Percentiles rank a stretch among this genome's conserved stretches.
These are phyloP conservation scores for Sebastes minor DNA, from an alignment of 2,797 vertebrate species.

Conservation along the genomic window DNA sequence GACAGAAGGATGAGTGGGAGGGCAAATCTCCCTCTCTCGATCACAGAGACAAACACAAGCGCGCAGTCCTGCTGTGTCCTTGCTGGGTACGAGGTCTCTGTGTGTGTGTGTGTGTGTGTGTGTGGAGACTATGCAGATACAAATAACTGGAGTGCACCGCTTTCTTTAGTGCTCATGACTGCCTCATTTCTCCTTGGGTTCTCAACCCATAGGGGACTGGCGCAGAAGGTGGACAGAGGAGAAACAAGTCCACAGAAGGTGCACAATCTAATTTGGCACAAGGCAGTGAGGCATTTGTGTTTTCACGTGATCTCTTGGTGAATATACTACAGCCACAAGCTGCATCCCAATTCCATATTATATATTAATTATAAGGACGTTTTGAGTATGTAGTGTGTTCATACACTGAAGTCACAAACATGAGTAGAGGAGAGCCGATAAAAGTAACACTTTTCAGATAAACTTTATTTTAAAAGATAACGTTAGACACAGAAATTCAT, in stretches of 20 bases:
- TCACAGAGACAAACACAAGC: conserved; percentile 39
- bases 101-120: background rate
- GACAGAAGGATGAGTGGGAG: conserved; percentile 71
- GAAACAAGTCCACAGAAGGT: conserved; percentile 39
- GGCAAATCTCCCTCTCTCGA: conserved; percentile 52
- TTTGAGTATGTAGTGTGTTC: background rate
- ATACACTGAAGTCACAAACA: background rate
- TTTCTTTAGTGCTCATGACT: conserved; percentile 10
- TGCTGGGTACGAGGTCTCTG: conserved; percentile 17
- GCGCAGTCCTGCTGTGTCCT: conserved; percentile 56
- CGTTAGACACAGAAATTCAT: too few species aligned
- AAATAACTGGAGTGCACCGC: conserved; percentile 22
- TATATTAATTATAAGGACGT: background rate
- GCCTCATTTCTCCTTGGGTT: conserved; percentile 49
- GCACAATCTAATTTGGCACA: conserved; percentile 41
- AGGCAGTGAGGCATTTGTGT: conserved; percentile 20
- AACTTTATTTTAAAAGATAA: too few species aligned
- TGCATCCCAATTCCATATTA: background rate
- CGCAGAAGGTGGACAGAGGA: conserved; percentile 50
- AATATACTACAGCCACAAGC: background rate
- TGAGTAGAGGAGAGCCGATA: background rate
- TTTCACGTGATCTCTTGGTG: conserved; percentile 14
- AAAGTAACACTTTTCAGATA: too few species aligned
- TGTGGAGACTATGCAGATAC: conserved; percentile 30
- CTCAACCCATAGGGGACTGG: conserved; percentile 19